Evolutionary conservation across 1,140 invertebrate species (phyloP), one percentile per base, ranked within the genome.

Genomic region (Drosophila nikananu): DNA sequence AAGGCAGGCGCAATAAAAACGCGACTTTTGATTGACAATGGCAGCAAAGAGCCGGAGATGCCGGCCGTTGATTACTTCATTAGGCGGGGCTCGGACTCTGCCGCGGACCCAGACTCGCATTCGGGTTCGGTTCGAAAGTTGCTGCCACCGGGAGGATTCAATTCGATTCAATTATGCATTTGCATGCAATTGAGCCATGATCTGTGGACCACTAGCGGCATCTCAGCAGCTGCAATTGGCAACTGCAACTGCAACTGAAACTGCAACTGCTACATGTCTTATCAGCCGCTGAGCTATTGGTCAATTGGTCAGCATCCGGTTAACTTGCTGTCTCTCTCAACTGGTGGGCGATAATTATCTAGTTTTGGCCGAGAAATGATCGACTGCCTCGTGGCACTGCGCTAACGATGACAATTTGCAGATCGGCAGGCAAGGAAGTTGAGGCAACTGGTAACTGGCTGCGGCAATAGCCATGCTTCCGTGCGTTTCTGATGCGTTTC

Each of bases 161-260:
- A 83, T 89, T 87, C 83, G 72, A 87, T 87, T 87, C 84, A 87
- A 89, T 89, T 90, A 87, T 90, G 57, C 77, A 87, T 87, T 84
- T 89, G 84, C 84, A 87, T 87, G 84, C 84, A 79, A 89, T 83
- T 83, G 83, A 89, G 68, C 76, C 83, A 87, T 87, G 74, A 83
- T 67, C 46, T 81, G 80, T 62, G 66, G 78, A 23, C 44, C 44
- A 62, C 30, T 15, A 66, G 64, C 52, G 35, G 42, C 44, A 71
- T 51, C 52, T 55, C 52, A 32, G 59, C 64, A 77, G 76, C 77
- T 61, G 61, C 48, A 65, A 35, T 54, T 71, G 62, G 71, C 65
- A 74, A 87, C 83, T 67, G 81, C 83, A 80, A 78, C 17, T 51
- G 77, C 80, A 80, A 78, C 17, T 51, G 80, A 61, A 76, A 60